Conservation (phyloP, 2,797 vertebrate species). For the Oryzias dopingdopingensis region DNA sequence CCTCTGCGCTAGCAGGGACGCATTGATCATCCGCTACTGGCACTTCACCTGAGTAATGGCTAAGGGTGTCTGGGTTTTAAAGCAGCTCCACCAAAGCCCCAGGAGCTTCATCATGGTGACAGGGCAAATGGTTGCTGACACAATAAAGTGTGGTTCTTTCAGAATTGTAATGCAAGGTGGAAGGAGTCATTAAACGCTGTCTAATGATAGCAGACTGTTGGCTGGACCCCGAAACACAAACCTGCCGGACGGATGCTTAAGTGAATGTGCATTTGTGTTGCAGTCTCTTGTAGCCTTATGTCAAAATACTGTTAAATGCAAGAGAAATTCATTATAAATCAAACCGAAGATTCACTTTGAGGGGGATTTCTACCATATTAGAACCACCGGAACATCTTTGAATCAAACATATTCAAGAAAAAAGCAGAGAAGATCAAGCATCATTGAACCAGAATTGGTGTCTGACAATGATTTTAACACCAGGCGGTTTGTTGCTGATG, state of each 20-base stretch:
- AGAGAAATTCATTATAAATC: too few species aligned
- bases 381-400: too few species aligned
- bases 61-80: conserved; percentile 74
- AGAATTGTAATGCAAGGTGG: conserved; percentile 55
- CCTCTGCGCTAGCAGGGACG: conserved; percentile 63
- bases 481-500: too few species aligned
- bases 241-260: conserved; percentile 34
- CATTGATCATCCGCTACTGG: conserved; percentile 76
- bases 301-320: too few species aligned
- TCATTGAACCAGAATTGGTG: too few species aligned
- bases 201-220: conserved; percentile 48
- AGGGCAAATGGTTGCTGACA: conserved; percentile 61
- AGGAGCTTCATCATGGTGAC: conserved; percentile 65
- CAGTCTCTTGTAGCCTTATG: background rate
- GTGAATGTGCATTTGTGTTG: conserved; percentile 22
- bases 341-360: too few species aligned
- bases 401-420: too few species aligned
- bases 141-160: conserved; percentile 46
- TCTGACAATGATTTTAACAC: too few species aligned
- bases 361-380: too few species aligned
- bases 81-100: conserved; percentile 51
- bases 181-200: conserved; percentile 65
- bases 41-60: conserved; percentile 79
- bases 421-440: too few species aligned
- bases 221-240: conserved; percentile 33